Evolutionary conservation across 2,888 invertebrate genomes (phyloP).

Genomic region (Apodemia hepburni): DNA sequence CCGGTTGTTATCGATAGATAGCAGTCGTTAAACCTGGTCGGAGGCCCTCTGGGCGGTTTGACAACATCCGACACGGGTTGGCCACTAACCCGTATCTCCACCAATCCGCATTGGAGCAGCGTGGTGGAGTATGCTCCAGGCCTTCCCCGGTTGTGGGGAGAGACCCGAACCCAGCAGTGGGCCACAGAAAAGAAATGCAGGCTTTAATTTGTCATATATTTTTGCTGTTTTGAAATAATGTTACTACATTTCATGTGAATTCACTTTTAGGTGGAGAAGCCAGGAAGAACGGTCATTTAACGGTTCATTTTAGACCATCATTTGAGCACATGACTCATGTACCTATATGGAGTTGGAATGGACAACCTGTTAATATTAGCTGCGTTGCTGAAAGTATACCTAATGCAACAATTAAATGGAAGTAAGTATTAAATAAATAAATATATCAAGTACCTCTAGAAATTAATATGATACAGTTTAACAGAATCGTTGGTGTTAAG

Average conservation of each 20-base stretch:
- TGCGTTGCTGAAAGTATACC: constrained; percentile 94
- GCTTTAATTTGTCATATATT: too few relatives aligned
- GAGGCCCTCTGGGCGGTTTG: too few relatives aligned
- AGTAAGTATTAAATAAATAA: constrained; percentile 51
- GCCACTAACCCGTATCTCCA: too few relatives aligned
- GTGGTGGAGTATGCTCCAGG: too few relatives aligned
- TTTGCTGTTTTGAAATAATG: background rate
- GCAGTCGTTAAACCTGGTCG: too few relatives aligned
- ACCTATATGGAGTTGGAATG: constrained; percentile 92
- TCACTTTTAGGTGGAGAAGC: constrained; percentile 80
- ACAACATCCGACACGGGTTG: too few relatives aligned
- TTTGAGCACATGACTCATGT: constrained; percentile 86
- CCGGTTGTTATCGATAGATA: too few relatives aligned
- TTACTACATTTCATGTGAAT: background rate
- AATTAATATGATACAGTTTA: background rate
- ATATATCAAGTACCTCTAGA: background rate
- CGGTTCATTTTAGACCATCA: constrained; percentile 90
- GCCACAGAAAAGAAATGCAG: too few relatives aligned
- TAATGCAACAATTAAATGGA: constrained; percentile 95
- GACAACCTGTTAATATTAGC: constrained; percentile 89
- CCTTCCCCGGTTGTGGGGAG: too few relatives aligned
- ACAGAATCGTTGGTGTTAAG: background rate
- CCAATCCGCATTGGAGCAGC: too few relatives aligned
- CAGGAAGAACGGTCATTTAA: constrained; percentile 89
- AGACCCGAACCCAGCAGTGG: too few relatives aligned